A percentile compares a stretch with the other conserved stretches of the same genome.
phyloP scores from a whole-genome alignment of 2,797 vertebrate species.

The Gymnoscopelus microlampas region DNA sequence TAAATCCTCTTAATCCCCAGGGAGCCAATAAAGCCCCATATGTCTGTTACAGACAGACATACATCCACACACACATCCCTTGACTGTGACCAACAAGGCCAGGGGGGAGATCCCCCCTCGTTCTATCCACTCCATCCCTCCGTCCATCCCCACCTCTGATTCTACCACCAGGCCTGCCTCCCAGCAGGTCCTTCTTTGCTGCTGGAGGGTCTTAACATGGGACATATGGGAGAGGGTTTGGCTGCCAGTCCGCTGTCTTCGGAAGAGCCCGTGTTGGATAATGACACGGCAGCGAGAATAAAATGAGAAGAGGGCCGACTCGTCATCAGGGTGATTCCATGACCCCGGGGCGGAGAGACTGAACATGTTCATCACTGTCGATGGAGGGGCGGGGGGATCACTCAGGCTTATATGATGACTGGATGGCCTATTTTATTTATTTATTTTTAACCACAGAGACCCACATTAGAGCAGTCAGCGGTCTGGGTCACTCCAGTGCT shows the following conservation, averaged over 20 bases:
- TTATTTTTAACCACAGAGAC: conserved; percentile 40
- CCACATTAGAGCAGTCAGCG: conserved; percentile 50
- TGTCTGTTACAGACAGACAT: conserved; percentile 6
- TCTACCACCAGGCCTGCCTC: conserved; percentile 45
- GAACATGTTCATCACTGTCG: conserved; percentile 39
- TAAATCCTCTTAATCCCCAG: conserved; percentile 60
- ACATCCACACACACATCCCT: not conserved
- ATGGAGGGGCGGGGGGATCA: conserved; percentile 55
- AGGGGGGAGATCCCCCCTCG: conserved; percentile 48
- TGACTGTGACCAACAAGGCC: conserved; percentile 24
- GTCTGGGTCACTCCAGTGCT: conserved; percentile 44
- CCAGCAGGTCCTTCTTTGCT: conserved; percentile 50
- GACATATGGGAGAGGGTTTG: conserved; percentile 69
- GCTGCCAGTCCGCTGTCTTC: conserved; percentile 56
- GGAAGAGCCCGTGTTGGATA: conserved; percentile 50
- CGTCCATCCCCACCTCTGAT: conserved; percentile 31
- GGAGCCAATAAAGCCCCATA: conserved; percentile 25
- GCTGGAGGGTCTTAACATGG: conserved; percentile 61
- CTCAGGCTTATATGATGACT: conserved; percentile 67
- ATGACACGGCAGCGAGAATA: conserved; percentile 48
- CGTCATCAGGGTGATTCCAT: conserved; percentile 35
- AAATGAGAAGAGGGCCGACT: conserved; percentile 52
- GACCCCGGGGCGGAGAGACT: conserved; percentile 40
- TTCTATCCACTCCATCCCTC: conserved; percentile 36
- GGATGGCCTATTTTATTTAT: conserved; percentile 66